phyloP scores from a whole-genome alignment of 2,113 vertebrate genomes.

The Agapornis roseicollis region DNA sequence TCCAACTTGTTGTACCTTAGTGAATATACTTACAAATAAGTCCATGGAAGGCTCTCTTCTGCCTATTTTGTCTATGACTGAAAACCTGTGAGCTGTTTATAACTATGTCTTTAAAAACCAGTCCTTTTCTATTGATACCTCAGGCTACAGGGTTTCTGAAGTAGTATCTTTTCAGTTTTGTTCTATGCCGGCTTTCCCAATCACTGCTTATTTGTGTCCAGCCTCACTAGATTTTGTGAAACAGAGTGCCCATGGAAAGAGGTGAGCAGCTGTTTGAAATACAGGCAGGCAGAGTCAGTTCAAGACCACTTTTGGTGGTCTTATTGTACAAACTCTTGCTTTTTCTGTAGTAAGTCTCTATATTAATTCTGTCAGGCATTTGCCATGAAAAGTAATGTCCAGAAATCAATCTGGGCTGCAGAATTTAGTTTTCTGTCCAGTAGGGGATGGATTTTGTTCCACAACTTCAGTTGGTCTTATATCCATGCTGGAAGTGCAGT shows the following conservation, averaged over 20 bases:
- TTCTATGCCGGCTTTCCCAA: neutral
- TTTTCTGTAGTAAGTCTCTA: neutral
- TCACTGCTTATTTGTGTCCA: neutral
- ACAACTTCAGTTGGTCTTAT: neutral
- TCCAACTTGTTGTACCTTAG: neutral
- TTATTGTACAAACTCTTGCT: neutral
- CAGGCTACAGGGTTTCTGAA: neutral
- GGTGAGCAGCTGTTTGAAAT: neutral
- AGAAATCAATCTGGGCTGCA: neutral
- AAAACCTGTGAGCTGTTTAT: neutral
- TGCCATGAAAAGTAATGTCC: neutral
- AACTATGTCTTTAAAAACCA: neutral
- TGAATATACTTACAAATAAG: neutral
- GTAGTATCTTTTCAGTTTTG: neutral
- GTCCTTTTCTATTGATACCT: neutral
- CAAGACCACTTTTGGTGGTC: neutral
- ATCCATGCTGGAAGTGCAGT: neutral
- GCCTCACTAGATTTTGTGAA: neutral
- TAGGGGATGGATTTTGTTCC: neutral
- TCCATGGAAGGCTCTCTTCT: neutral
- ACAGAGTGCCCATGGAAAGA: neutral
- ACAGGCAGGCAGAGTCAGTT: slow-evolving; percentile 1
- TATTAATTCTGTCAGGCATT: neutral
- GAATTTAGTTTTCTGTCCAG: neutral
- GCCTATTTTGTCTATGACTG: neutral